Conservation (phyloP, 2,888 invertebrate species). For the Exocentrus adspersus region DNA sequence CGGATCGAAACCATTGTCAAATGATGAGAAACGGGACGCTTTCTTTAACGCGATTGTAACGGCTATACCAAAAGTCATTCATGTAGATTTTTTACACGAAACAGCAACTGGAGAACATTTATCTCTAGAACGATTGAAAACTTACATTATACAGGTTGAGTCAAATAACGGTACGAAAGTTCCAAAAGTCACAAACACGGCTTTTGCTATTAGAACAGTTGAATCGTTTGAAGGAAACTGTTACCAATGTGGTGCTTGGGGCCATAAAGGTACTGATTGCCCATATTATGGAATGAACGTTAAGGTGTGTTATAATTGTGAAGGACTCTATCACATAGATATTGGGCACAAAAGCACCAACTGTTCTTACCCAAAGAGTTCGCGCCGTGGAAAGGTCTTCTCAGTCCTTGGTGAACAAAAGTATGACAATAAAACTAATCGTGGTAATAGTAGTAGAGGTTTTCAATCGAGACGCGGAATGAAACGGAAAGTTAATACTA, state of each 20-base stretch:
- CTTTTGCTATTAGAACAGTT: no score
- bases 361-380: neutral
- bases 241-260: no score
- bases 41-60: conserved; percentile 1
- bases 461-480: neutral
- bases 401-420: neutral
- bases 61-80: neutral
- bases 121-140: no score
- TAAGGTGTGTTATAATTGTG: no score
- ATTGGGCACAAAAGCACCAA: neutral
- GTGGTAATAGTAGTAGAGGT: no score
- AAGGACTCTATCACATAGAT: no score
- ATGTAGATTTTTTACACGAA: neutral
- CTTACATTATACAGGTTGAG: no score
- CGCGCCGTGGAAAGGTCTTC: neutral
- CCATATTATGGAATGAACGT: no score
- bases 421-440: neutral
- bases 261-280: no score
- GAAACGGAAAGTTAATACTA: neutral
- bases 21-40: neutral
- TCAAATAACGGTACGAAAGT: no score
- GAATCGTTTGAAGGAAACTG: no score
- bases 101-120: neutral
- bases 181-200: no score
- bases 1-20: neutral